Evolutionary conservation across 2,888 invertebrate species (phyloP), one percentile per base, ranked within the genome.

Genomic region (Rapana venosa): DNA sequence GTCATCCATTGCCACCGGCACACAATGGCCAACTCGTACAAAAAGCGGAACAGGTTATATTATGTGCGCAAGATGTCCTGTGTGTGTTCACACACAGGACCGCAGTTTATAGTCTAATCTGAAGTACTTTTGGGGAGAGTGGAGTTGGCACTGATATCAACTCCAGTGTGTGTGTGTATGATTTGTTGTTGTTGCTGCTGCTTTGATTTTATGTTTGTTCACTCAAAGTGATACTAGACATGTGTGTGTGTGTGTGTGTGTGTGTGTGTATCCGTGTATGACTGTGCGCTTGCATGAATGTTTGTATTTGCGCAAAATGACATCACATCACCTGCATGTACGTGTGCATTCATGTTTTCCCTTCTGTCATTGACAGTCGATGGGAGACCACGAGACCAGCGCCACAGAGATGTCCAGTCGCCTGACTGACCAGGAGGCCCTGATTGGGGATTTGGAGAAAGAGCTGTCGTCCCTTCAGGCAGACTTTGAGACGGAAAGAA

Each of bases 371-470:
- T 11, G 0, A 58, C 87, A 91, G 91, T 32, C 83, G 4, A 81
- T 74, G 70, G 90, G 84, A 8, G 90, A 91, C 13, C 93, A 94
- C 74, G 92, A 93, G 66, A 89, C 87, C 30, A 92, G 92, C 20
- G 91, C 95, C 79, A 86, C 88, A 58, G 92, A 94, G 47, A 92
- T 95, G 94, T 93, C 93, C 87, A 93, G 94, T 11, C 94, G 93
- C 86, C 90, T 95, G 32, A 91, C 92, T 81, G 94, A 95, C 15
- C 95, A 95, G 90, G 95, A 96, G 87, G 66, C 92, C 0, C 90
- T 94, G 13, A 94, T 96, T 58, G 92, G 93, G n/a, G 92, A 93
- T 47, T 90, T 95, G 83, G 95, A 96, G 90, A 90, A 92, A 87
- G 95, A 96, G 89, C 92, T 96, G 90, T 79, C 87, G 6, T 70